These are phyloP conservation scores for Arrhopalites spinosus DNA, from an alignment of 2,888 invertebrate genomes.

Conservation along the genomic window DNA sequence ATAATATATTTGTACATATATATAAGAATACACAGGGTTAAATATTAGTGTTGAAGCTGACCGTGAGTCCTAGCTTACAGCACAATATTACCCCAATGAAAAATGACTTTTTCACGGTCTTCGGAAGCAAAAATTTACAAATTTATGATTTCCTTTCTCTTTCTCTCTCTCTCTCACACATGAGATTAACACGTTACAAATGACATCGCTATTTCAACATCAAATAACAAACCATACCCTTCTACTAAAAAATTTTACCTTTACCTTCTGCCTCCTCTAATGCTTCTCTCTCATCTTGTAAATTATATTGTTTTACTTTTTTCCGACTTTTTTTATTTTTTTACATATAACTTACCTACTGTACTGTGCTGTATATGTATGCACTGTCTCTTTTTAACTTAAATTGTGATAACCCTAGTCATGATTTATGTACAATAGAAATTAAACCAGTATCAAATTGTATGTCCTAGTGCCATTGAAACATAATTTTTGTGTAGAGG, in stretches of 20 bases:
- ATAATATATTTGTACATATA: neutral
- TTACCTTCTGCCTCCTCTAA: conserved; percentile 9
- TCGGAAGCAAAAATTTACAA: conserved; percentile 56
- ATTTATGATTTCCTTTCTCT: conserved; percentile 56
- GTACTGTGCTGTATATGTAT: too few relatives aligned
- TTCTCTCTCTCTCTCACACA: conserved; percentile 19
- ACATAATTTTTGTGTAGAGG: too few relatives aligned
- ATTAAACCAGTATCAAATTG: too few relatives aligned
- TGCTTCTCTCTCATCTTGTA: neutral
- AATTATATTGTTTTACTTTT: neutral
- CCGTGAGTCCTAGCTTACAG: conserved; percentile 13
- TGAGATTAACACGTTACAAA: conserved; percentile 55
- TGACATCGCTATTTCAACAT: conserved; percentile 42
- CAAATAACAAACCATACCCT: conserved; percentile 21
- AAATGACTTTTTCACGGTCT: conserved; percentile 57
- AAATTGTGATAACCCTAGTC: too few relatives aligned
- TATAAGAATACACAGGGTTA: neutral
- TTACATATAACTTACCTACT: too few relatives aligned
- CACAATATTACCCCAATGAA: conserved; percentile 54
- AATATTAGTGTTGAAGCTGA: neutral
- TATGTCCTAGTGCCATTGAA: too few relatives aligned
- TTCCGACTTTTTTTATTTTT: neutral
- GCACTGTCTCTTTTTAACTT: too few relatives aligned
- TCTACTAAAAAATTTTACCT: conserved; percentile 6
- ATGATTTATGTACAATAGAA: too few relatives aligned